These are phyloP conservation scores for Drosophila nigromelanica DNA, from an alignment of 1,140 invertebrate genomes.

Conservation along the genomic window DNA sequence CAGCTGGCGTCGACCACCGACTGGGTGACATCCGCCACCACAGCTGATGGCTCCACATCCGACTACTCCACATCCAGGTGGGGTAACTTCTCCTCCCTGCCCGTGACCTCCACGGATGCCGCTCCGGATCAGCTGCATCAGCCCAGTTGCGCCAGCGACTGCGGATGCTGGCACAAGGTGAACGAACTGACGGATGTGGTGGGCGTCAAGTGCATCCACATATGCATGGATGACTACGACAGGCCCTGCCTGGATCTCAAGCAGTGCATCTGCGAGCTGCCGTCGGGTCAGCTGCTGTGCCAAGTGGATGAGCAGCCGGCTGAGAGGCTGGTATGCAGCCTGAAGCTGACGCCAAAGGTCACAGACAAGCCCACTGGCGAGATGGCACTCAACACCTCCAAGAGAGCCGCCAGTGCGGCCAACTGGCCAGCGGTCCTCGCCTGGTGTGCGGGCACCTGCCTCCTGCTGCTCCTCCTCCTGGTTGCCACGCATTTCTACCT, in stretches of 20 bases:
- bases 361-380: background rate
- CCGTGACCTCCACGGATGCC: too few relatives aligned
- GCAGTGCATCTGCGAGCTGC: constrained; percentile 35
- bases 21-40: background rate
- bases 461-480: background rate
- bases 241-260: constrained; percentile 38
- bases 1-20: background rate
- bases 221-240: constrained; percentile 43
- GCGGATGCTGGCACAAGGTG: constrained; percentile 47
- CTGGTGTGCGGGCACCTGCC: constrained; percentile 2
- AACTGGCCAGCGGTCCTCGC: constrained; percentile 23
- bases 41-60: too few relatives aligned
- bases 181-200: background rate
- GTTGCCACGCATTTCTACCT: background rate
- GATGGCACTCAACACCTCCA: background rate
- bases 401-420: background rate
- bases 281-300: constrained; percentile 21
- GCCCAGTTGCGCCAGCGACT: constrained; percentile 31
- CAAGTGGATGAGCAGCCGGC: background rate
- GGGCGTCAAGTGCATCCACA: constrained; percentile 37
- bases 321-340: background rate
- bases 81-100: too few relatives aligned
- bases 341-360: background rate
- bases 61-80: too few relatives aligned
- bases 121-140: background rate